Conservation (phyloP, 2,113 vertebrate species). For the Indri indri region DNA sequence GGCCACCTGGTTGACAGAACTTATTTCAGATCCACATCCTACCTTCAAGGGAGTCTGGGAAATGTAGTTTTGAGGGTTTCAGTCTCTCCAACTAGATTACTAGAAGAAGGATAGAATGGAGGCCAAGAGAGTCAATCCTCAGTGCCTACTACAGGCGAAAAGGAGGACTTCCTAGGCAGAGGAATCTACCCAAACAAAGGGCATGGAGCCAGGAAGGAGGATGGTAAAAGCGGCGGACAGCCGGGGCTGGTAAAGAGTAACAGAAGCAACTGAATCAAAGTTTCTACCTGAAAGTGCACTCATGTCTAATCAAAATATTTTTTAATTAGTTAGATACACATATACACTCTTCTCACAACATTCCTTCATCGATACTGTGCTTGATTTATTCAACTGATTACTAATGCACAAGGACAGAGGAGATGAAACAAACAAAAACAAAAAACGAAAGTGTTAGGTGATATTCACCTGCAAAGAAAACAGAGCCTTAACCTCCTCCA, state of each 20-base stretch:
- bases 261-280: neutral
- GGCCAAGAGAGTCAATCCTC: neutral
- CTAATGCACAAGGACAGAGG: neutral
- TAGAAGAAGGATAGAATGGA: neutral
- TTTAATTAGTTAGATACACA: neutral
- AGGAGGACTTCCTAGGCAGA: neutral
- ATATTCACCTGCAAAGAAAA: neutral
- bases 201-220: neutral
- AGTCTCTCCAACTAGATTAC: neutral
- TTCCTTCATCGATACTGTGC: neutral
- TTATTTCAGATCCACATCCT: neutral
- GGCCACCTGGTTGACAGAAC: neutral
- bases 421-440: neutral
- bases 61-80: neutral
- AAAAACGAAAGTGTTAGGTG: neutral
- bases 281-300: neutral
- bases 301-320: neutral
- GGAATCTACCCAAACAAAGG: neutral
- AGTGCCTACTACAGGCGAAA: neutral
- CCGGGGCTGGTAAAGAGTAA: neutral
- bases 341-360: neutral
- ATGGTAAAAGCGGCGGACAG: neutral
- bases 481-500: neutral
- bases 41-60: conserved; percentile 6
- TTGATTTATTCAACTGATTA: neutral